Base-by-base conservation (phyloP, 2,888 invertebrate species). In the Amblyjoppa proteus region DNA sequence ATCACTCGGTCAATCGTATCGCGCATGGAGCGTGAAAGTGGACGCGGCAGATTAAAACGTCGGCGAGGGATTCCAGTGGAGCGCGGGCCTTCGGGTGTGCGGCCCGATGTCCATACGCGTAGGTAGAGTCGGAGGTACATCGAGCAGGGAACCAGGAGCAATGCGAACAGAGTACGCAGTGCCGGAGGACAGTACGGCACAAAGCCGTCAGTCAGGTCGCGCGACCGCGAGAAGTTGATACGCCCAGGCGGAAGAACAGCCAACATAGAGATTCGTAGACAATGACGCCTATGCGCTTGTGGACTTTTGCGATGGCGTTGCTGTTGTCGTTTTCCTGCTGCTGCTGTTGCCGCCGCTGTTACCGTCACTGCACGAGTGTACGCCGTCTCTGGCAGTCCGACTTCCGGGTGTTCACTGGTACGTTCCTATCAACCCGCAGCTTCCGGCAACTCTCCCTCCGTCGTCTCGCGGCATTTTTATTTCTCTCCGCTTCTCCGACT, bases 161-260 rank as follows among this genome's bases (percentile, higher is more conserved):
- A 71, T 16, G 76, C 51, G 31, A 58, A 66, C 25, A 49, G 13
- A 68, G 28, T 53, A 28, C 71, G 70, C 28, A 68, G 13, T 53
- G 61, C 16, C 6, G 53, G 58, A 71, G 68, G 74, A 69, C 49
- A 75, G 76, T 64, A 66, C 64, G 41, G 31, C 11, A 87, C 69
- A 71, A 70, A 88, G 86, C 73, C 28, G 69, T 82, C 86, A 87
- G 89, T 88, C 88, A 82, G 89, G 85, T 88, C 86, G 84, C 75
- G 81, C 61, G 81, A 87, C 73, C 73, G 76, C 51, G 31, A 56
- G 76, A 51, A 53, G 76, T 83, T 86, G 89, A 90, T 89, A 90
- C 92, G 91, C 92, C 91, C 90, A 91, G 89, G 91, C 92, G 92
- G 92, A 91, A 92, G 89, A 87, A 87, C 87, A 86, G 41, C 88